These are phyloP conservation scores for Chloropsis cyanopogon DNA, from an alignment of 2,113 vertebrate genomes.

Conservation along the genomic window DNA sequence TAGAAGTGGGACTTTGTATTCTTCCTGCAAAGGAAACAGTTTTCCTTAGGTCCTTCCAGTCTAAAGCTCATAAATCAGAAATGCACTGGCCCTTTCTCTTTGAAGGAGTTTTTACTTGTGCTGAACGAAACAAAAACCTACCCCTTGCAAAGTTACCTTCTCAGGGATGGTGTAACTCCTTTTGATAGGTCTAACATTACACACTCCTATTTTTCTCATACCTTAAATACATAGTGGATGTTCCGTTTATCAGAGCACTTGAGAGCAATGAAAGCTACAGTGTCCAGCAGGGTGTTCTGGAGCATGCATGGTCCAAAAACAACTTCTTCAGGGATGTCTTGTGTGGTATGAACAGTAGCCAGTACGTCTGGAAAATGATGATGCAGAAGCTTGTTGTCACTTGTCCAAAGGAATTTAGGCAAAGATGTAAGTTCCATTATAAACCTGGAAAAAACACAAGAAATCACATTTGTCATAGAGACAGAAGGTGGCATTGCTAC, in stretches of 20 bases:
- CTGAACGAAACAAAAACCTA: not conserved
- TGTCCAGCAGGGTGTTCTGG: constrained; percentile 84
- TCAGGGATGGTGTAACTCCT: not conserved
- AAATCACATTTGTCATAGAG: not conserved
- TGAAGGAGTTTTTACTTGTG: not conserved
- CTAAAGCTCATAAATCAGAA: not conserved
- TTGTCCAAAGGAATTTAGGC: constrained; percentile 79
- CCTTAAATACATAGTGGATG: constrained; percentile 82
- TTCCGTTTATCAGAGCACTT: constrained; percentile 80
- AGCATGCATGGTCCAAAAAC: constrained; percentile 84
- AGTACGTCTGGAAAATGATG: constrained; percentile 78
- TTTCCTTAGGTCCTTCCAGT: not conserved
- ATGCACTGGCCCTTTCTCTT: not conserved
- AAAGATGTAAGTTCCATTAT: constrained; percentile 79
- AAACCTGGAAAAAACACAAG: constrained; percentile 36
- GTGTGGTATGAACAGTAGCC: constrained; percentile 83
- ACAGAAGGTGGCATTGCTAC: not conserved
- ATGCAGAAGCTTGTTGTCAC: constrained; percentile 80
- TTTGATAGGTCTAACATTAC: not conserved
- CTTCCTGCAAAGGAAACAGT: not conserved
- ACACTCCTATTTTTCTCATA: constrained; percentile 43
- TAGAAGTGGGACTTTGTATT: not conserved
- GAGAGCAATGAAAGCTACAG: constrained; percentile 86
- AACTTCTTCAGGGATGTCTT: constrained; percentile 80
- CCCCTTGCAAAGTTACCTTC: not conserved